Percentiles rank a stretch among this genome's conserved stretches.
Conservation (phyloP, 2,888 invertebrate species). For the Neelides folsomi region DNA sequence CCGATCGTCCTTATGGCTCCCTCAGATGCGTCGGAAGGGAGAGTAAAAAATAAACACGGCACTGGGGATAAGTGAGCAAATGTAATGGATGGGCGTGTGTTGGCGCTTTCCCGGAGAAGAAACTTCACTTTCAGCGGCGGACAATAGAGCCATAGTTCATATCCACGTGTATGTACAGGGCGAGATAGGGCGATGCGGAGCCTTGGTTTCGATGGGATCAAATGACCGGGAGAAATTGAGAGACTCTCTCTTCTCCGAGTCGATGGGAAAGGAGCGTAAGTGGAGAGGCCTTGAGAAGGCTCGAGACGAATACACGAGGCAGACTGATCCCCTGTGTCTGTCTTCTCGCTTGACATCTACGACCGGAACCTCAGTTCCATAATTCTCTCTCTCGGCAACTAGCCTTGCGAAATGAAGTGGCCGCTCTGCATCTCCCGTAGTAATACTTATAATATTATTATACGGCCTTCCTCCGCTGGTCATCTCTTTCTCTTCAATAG, state of each 20-base stretch:
- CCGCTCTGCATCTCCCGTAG: too few relatives aligned
- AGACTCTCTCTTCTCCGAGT: neutral
- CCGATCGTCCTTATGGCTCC: too few relatives aligned
- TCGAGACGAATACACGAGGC: too few relatives aligned
- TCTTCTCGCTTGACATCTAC: slow-evolving; percentile 22
- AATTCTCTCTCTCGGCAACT: slow-evolving; percentile 11
- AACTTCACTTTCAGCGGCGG: too few relatives aligned
- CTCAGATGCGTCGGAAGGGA: neutral
- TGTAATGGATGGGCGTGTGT: too few relatives aligned
- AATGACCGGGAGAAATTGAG: neutral
- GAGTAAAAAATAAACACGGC: neutral
- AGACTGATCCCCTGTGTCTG: slow-evolving; percentile 12
- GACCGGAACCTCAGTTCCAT: slow-evolving; percentile 23
- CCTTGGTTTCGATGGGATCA: neutral
- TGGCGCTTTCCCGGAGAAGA: too few relatives aligned
- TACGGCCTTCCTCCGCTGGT: too few relatives aligned
- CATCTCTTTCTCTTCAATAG: too few relatives aligned
- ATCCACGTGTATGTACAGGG: neutral
- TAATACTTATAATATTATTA: too few relatives aligned
- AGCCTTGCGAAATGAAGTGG: too few relatives aligned
- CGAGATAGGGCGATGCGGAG: neutral
- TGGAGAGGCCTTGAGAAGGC: neutral
- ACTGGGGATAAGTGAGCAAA: neutral
- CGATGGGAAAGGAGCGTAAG: neutral
- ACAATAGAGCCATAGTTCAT: neutral